phyloP scores from a whole-genome alignment of 2,888 invertebrate genomes.

The Quadriops clusia region DNA sequence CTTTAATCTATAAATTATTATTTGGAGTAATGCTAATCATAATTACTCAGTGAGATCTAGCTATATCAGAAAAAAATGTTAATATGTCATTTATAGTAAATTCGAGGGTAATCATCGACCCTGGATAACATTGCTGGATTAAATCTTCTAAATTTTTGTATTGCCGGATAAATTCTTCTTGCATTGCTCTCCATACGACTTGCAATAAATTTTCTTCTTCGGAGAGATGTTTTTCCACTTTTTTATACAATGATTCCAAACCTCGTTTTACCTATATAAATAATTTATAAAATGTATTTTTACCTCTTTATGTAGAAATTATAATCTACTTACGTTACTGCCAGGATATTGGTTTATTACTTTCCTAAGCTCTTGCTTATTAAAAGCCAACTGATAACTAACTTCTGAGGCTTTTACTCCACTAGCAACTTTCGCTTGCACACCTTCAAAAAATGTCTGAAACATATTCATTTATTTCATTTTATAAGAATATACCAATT shows the following conservation, averaged over 20 bases:
- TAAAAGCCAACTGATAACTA: constrained; percentile 93
- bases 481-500: no score
- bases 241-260: constrained; percentile 83
- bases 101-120: constrained; percentile 84
- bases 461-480: constrained; percentile 22
- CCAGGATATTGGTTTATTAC: constrained; percentile 91
- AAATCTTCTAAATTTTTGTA: constrained; percentile 87
- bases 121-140: constrained; percentile 92
- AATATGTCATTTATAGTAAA: constrained; percentile 93
- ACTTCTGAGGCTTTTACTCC: constrained; percentile 96
- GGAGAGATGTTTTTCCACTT: constrained; percentile 94
- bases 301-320: no score
- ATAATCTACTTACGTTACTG: constrained; percentile 41
- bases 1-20: no score
- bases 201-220: constrained; percentile 88
- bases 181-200: constrained; percentile 99
- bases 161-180: constrained; percentile 96
- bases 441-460: constrained; percentile 93
- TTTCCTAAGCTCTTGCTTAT: constrained; percentile 90
- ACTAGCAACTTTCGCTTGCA: constrained; percentile 81
- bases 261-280: constrained; percentile 71
- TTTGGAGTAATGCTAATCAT: no score
- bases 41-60: constrained; percentile 86
- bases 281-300: neutral
- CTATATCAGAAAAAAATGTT: constrained; percentile 96